Percentiles rank a stretch among this genome's conserved stretches.
These are phyloP conservation scores for Plebejus argus DNA, from an alignment of 2,888 invertebrate species.

Conservation along the genomic window DNA sequence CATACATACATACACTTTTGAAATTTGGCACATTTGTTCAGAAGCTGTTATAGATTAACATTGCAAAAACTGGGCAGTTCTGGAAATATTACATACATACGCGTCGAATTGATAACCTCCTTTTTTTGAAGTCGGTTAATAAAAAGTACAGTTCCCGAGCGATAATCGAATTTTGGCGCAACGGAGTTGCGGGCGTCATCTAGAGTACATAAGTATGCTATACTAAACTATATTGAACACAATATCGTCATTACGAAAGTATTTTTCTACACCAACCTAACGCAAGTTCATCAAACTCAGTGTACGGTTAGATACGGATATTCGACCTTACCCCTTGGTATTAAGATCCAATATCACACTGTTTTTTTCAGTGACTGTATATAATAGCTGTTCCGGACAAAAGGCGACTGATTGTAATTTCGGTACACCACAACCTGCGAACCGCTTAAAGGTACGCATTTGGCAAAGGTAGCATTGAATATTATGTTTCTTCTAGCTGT, in stretches of 20 bases:
- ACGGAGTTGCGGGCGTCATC: no score
- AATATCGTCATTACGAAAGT: background rate
- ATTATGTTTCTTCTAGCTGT: background rate
- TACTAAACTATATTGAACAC: background rate
- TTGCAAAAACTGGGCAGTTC: no score
- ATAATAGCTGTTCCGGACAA: background rate
- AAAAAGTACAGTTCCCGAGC: no score
- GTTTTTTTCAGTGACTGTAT: background rate
- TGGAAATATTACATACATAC: no score
- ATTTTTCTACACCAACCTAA: background rate
- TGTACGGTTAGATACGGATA: background rate
- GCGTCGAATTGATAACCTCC: no score
- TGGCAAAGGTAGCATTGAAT: background rate
- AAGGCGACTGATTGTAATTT: slow-evolving; percentile 8
- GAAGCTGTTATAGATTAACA: no score
- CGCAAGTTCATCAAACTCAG: background rate
- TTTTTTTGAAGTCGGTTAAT: no score
- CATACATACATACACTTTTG: no score
- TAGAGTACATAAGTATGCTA: no score
- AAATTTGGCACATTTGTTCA: no score
- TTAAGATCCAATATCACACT: background rate
- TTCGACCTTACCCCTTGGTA: background rate
- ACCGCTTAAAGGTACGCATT: background rate
- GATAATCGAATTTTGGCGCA: no score
- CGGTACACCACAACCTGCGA: background rate